phyloP scores from a whole-genome alignment of 1,140 invertebrate species.

The Nasonia giraulti region DNA sequence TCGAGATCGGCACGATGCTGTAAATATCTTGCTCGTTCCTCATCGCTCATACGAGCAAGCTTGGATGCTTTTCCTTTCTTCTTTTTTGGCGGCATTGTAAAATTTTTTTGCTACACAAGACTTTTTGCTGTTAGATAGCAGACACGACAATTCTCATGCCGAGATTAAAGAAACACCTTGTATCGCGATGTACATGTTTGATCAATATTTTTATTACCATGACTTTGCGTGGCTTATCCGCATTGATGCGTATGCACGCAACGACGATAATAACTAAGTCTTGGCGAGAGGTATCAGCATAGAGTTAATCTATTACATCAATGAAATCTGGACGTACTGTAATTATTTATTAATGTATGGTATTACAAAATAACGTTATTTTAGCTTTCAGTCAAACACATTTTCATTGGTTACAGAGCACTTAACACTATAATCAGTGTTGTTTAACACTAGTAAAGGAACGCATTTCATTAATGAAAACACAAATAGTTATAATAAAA shows the following conservation, averaged over 20 bases:
- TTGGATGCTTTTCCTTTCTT: constrained; percentile 84
- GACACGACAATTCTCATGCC: neutral
- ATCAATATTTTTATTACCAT: constrained; percentile 54
- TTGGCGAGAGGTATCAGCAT: neutral
- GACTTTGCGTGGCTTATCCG: constrained; percentile 42
- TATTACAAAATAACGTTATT: constrained; percentile 38
- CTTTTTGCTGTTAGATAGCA: neutral
- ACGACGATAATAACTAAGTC: neutral
- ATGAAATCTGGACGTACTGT: neutral
- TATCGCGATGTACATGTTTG: constrained; percentile 27
- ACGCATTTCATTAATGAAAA: constrained; percentile 48
- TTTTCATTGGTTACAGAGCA: constrained; percentile 43
- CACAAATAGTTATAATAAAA: constrained; percentile 50
- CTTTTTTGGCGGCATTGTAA: constrained; percentile 77
- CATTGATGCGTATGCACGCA: neutral
- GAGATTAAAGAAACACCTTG: constrained; percentile 19
- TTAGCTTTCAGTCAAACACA: constrained; percentile 39
- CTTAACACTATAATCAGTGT: constrained; percentile 53
- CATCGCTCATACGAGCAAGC: constrained; percentile 86
- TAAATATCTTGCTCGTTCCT: constrained; percentile 84
- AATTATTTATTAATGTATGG: constrained; percentile 43
- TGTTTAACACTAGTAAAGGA: constrained; percentile 47
- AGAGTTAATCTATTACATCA: neutral
- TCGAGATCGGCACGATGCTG: constrained; percentile 86
- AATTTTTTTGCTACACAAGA: constrained; percentile 39